phyloP scores from a whole-genome alignment of 2,797 vertebrate species.

The Melanotaenia maccullochi region DNA sequence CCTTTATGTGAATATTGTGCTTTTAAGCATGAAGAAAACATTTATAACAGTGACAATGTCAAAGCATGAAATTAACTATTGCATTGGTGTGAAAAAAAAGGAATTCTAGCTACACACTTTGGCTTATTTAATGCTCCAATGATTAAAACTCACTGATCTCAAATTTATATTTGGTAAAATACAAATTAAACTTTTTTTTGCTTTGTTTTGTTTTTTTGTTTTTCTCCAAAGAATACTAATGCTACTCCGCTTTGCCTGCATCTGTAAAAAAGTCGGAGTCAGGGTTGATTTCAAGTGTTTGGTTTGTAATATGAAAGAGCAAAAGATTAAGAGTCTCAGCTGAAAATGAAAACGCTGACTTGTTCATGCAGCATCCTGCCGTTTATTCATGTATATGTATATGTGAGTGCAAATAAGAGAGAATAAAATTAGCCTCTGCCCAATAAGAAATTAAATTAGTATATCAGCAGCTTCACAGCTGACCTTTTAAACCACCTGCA shows the following conservation, averaged over 20 bases:
- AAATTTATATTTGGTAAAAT: not conserved
- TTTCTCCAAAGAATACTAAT: not conserved
- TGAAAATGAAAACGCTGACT: not conserved
- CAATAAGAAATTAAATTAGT: conserved; percentile 45
- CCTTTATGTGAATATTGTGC: conserved; percentile 11
- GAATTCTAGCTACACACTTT: not conserved
- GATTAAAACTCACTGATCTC: not conserved
- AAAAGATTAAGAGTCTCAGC: not conserved
- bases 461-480: conserved; percentile 32
- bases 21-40: conserved; percentile 2
- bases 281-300: not conserved
- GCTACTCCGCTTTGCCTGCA: not conserved
- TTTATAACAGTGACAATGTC: conserved; percentile 18
- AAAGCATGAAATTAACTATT: conserved; percentile 41
- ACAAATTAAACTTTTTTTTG: not conserved
- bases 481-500: conserved; percentile 48
- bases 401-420: not conserved
- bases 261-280: not conserved
- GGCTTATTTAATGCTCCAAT: not conserved
- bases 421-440: conserved; percentile 4
- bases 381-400: not conserved
- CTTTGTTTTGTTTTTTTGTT: not conserved
- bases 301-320: not conserved
- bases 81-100: conserved; percentile 3
- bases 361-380: not conserved